Evolutionary conservation across 1,140 invertebrate genomes (phyloP), one percentile per base, ranked within the genome.

Genomic region (Ylistrum balloti): DNA sequence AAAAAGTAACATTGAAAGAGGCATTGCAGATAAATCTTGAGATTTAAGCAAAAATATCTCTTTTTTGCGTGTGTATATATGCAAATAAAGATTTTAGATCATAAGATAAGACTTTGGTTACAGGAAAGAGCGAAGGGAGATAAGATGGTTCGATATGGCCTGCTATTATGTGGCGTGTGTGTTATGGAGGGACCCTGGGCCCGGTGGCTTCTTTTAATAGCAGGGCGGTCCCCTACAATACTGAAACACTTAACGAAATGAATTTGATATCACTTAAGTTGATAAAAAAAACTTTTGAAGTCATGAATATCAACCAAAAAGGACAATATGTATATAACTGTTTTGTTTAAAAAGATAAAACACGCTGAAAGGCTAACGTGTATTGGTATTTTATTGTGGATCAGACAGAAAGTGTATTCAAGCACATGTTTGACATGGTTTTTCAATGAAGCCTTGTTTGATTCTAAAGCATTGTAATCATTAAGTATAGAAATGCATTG

Each of bases 21-120:
- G 56, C 28, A 28, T n/a, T 74, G 22, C 17, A 74, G 56, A 74
- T 74, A 74, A 74, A 74, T 74, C 56, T 74, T 11, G 5, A 74
- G 56, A 74, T 74, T 74, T 74, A 28, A 74, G 56, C 56, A 28
- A 74, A 74, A 74, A 74, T 28, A 74, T n/a, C 56, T 74, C 56
- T 74, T 74, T 74, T 74, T 74, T 74, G 56, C 56, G 22, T 74
- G n/a, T 74, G 56, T 74, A 74, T 74, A 74, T 74, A 74, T 74
- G 56, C 56, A 74, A 74, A 74, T 74, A 74, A 74, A 74, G 56
- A 74, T 74, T 74, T 74, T n/a, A 9, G 56, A 74, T 74, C 9
- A n/a, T 74, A 5, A 74, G 56, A 74, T 74, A 74, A 74, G 56
- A 74, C 56, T 74, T 74, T 74, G n/a, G 56, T 74, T 74, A 74